Base-by-base conservation (phyloP, 1,140 invertebrate species). In the Hesperophylax magnus region DNA sequence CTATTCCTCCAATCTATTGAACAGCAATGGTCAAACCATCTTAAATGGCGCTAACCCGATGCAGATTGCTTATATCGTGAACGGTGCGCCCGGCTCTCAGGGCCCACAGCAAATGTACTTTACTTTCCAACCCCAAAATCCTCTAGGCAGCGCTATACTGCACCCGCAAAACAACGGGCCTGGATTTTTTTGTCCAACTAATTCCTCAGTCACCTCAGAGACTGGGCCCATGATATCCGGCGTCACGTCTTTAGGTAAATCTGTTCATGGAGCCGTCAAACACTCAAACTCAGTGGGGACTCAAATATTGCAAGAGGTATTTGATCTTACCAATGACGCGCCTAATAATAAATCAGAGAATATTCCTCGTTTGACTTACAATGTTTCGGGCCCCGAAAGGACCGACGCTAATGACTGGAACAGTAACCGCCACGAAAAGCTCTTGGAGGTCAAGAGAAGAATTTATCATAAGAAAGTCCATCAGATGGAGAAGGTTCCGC, bases 311-410 rank as follows among this genome's bases (percentile, higher is more conserved):
- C 5, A n/a, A 6, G 69, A 72, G 8, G 69, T 72, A 22, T 72
- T 72, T 17, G 69, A 72, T 72, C 47, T 72, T 6, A 72, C 69
- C 3, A 52, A 72, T 7, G 69, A 72, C 20, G 69, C 24, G 22
- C 52, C 69, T 18, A 18, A 9, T 20, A 58, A 20, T 8, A 58
- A 58, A 20, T 58, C 56, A 5, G n/a, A 1, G n/a, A 11, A 22
- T n/a, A 18, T 0, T 11, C 17, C 17, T n/a, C 56, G 11, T 58
- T 58, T 58, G 56, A 5, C 18, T 9, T 22, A 18, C n/a, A 0
- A 2, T 58, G 14, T 56, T 56, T 56, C 11, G 31, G 31, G 31
- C 31, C 31, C 31, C 31, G 31, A 7, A 31, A 47, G 1, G 8
- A 47, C 39, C 11, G 3, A 11, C 39, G 1, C 39, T 47, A 39